A percentile compares a stretch with the other conserved stretches of the same genome.
Conservation (phyloP, 2,888 invertebrate genomes). For the Drosophila demipolita region DNA sequence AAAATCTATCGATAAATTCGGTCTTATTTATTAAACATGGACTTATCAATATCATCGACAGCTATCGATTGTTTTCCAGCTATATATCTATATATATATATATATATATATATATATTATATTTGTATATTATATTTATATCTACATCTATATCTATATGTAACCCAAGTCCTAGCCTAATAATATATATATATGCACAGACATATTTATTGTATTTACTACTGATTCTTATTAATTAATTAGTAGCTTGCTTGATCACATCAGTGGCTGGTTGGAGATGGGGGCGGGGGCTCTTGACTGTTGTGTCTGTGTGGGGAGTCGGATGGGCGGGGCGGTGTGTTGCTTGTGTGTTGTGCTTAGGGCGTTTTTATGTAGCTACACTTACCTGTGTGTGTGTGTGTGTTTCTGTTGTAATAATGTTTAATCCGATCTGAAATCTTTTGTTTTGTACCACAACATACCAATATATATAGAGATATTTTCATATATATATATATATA, state of each 20-base stretch:
- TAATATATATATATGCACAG: constrained; percentile 8
- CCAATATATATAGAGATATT: neutral
- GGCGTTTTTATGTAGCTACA: constrained; percentile 18
- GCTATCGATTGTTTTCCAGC: constrained; percentile 30
- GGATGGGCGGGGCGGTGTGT: neutral
- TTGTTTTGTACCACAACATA: neutral
- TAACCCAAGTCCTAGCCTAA: neutral
- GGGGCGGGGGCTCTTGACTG: neutral
- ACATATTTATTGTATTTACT: constrained; percentile 10
- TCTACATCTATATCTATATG: neutral
- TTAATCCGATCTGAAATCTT: constrained; percentile 4
- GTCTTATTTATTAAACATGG: neutral
- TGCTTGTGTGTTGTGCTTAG: constrained; percentile 39
- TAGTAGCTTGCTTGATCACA: constrained; percentile 16
- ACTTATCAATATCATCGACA: neutral
- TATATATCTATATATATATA: neutral
- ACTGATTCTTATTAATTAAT: constrained; percentile 1
- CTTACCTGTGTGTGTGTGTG: constrained; percentile 14
- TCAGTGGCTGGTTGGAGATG: neutral
- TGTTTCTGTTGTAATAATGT: constrained; percentile 18
- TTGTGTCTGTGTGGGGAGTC: constrained; percentile 10
- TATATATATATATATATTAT: neutral
- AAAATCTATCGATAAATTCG: constrained; percentile 1
- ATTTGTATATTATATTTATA: too few relatives aligned
- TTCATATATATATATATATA: constrained; percentile 1